Conservation (phyloP, 2,113 vertebrate genomes). For the Anhinga anhinga region DNA sequence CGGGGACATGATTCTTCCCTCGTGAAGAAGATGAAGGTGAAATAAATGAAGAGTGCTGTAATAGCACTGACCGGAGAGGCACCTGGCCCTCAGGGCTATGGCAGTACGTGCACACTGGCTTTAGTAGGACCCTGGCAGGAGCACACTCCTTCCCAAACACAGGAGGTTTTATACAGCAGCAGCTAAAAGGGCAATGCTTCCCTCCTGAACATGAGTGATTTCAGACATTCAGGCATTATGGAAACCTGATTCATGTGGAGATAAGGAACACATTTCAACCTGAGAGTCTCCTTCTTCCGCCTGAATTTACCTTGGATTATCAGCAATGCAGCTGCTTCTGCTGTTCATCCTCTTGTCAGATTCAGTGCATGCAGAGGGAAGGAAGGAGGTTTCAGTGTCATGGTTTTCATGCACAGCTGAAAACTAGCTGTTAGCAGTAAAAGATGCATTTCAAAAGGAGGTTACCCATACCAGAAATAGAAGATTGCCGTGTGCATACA, state of each 20-base stretch:
- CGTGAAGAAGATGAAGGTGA: neutral
- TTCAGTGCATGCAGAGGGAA: neutral
- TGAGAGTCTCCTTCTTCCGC: neutral
- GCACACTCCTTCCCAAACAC: neutral
- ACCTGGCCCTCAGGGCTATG: neutral
- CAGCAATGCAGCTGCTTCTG: neutral
- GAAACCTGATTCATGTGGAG: neutral
- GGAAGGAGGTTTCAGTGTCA: neutral
- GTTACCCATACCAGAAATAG: neutral
- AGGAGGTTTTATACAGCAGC: neutral
- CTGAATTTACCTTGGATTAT: neutral
- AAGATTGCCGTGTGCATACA: neutral
- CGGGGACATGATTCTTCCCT: neutral
- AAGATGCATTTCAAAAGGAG: neutral
- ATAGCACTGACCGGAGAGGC: neutral
- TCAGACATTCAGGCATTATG: neutral
- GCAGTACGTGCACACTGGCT: accelerated
- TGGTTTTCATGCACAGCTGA: neutral
- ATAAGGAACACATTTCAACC: neutral
- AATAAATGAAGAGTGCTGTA: neutral
- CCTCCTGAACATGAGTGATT: neutral
- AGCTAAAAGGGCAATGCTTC: neutral
- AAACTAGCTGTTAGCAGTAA: neutral
- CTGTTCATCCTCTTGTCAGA: neutral
- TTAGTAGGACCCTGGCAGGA: neutral